Evolutionary conservation across 1,140 invertebrate species (phyloP).

Genomic region (Drosophila serrata): DNA sequence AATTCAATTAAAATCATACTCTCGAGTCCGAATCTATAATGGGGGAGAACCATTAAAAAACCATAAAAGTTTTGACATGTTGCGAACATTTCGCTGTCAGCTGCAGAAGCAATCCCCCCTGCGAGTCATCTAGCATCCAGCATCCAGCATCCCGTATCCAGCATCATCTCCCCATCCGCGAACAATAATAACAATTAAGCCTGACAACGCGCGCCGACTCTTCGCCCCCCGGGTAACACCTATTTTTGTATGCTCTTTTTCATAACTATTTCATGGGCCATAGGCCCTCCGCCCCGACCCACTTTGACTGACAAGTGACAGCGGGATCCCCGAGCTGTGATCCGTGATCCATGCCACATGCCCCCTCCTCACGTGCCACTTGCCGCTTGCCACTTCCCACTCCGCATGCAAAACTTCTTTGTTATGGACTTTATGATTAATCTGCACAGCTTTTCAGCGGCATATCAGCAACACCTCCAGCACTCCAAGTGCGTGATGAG

Average conservation of each 20-base stretch:
- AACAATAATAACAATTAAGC: slow-evolving; percentile 76
- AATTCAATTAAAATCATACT: slow-evolving; percentile 64
- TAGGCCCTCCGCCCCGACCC: slow-evolving; percentile 34
- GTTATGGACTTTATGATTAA: slow-evolving; percentile 70
- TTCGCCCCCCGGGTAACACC: slow-evolving; percentile 53
- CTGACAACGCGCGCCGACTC: slow-evolving; percentile 43
- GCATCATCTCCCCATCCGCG: slow-evolving; percentile 25
- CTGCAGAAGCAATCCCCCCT: slow-evolving; percentile 49
- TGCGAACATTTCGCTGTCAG: slow-evolving; percentile 72
- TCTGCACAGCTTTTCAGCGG: slow-evolving; percentile 63
- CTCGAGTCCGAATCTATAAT: slow-evolving; percentile 34
- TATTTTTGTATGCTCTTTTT: slow-evolving; percentile 54
- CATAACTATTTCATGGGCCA: slow-evolving; percentile 57
- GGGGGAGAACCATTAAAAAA: slow-evolving; percentile 57
- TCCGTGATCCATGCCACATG: slow-evolving; percentile 26
- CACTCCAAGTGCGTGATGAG: slow-evolving; percentile 37
- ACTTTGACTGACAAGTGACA: slow-evolving; percentile 69
- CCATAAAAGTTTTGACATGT: slow-evolving; percentile 70
- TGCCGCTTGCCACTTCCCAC: slow-evolving; percentile 9
- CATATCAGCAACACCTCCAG: slow-evolving; percentile 68
- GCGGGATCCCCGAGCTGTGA: slow-evolving; percentile 27
- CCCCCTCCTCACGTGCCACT: slow-evolving; percentile 21
- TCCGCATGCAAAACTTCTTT: slow-evolving; percentile 62
- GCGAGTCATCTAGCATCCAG: slow-evolving; percentile 25
- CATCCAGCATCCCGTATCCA: slow-evolving; percentile 1